Evolutionary conservation across 2,888 invertebrate genomes (phyloP).

Genomic region (Ophion ventricosus): DNA sequence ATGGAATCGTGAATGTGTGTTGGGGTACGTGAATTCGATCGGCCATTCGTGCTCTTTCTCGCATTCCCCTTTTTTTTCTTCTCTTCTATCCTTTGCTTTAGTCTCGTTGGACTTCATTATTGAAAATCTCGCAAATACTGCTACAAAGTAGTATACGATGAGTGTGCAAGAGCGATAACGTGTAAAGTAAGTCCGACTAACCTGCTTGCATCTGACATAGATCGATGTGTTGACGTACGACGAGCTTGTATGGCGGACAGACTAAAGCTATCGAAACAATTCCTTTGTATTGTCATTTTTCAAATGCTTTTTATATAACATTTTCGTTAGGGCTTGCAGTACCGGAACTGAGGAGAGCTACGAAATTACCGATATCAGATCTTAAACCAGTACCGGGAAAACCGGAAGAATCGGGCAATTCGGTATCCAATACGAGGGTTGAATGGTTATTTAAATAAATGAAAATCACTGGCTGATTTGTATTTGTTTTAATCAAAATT

Average conservation of each 20-base stretch:
- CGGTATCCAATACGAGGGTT: too few species aligned
- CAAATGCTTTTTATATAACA: too few species aligned
- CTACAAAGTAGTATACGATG: slow-evolving; percentile 6
- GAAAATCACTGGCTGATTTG: too few species aligned
- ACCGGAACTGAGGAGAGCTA: too few species aligned
- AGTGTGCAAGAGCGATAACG: slow-evolving; percentile 2
- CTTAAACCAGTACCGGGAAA: too few species aligned
- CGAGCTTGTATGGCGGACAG: slow-evolving; percentile 33
- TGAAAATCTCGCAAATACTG: slow-evolving; percentile 48
- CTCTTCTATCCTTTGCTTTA: slow-evolving; percentile 42
- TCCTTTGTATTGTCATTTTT: too few species aligned
- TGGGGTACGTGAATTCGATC: slow-evolving; percentile 81
- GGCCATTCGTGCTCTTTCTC: slow-evolving; percentile 71
- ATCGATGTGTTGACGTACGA: slow-evolving; percentile 60
- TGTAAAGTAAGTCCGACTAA: slow-evolving; percentile 17
- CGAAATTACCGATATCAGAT: too few species aligned
- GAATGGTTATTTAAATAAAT: too few species aligned
- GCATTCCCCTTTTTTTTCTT: slow-evolving; percentile 51
- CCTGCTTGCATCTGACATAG: slow-evolving; percentile 31
- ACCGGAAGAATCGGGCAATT: too few species aligned
- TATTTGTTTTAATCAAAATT: too few species aligned
- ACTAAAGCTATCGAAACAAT: slow-evolving; percentile 31
- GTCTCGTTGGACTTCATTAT: slow-evolving; percentile 66
- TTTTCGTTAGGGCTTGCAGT: too few species aligned
- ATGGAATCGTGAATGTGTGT: slow-evolving; percentile 73